Evolutionary conservation across 2,888 invertebrate genomes (phyloP), one percentile per base, ranked within the genome.

Genomic region (Dicyrtomina minuta): DNA sequence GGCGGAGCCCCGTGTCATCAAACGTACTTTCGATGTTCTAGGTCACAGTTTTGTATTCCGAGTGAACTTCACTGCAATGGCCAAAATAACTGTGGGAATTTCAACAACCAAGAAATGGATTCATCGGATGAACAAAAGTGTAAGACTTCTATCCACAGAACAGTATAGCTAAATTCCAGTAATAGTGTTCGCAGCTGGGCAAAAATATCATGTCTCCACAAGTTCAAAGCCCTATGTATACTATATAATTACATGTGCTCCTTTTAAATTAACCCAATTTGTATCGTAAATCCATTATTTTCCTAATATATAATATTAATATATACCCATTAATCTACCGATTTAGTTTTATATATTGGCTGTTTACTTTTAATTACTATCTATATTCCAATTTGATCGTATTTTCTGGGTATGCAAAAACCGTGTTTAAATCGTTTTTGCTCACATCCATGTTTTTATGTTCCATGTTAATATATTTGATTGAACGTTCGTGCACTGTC

Each of bases 31-130:
- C 78, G 81, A 43, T 84, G 84, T 79, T 79, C 79, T 20, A 80
- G 80, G 71, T 82, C 80, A 69, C 82, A 82, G 58, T 83, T 83
- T 77, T 87, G 87, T 80, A 86, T 87, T 73, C 81, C 82, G 43
- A 77, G 80, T 12, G 80, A 80, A 53, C 80, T 85, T 24, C 81
- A 80, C 61, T 86, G 85, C 79, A 83, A 85, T 75, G 79, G 80
- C 10, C 73, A 81, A 26, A 81, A 81, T 44, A 86, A 86, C 79
- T 86, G 87, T 79, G 86, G 86, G 5, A 74, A 53, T 13, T 60
- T 60, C 24, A 43, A 43, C 39, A 72, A 71, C 26, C 71, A 60
- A 10, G 72, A 71, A 26, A n/a, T 15, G 41, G 86, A 86, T 78
- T 79, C 81, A 60, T 84, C 85, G 1, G 86, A 86, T 79, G 86